Evolutionary conservation across 2,888 invertebrate genomes (phyloP).

Genomic region (Tenodera sinensis): DNA sequence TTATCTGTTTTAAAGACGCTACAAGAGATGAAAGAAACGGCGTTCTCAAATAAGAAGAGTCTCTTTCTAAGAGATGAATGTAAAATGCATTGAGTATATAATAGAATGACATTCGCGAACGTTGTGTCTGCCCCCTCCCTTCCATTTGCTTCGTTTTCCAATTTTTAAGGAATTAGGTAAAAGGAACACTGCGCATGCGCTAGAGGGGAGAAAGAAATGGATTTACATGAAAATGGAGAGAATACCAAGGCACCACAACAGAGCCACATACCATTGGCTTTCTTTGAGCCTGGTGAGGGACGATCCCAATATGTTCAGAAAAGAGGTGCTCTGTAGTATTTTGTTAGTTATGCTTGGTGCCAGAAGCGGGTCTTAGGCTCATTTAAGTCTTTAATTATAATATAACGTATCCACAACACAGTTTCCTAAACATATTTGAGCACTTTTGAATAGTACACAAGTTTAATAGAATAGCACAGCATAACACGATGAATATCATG

Average conservation of each 20-base stretch:
- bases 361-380: too few relatives aligned
- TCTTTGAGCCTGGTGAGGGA: neutral
- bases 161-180: constrained; percentile 24
- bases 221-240: neutral
- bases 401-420: too few relatives aligned
- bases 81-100: constrained; percentile 30
- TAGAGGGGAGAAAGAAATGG: neutral
- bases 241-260: neutral
- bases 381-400: too few relatives aligned
- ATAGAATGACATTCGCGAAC: constrained; percentile 28
- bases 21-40: neutral
- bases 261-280: neutral
- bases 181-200: neutral
- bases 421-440: too few relatives aligned
- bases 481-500: too few relatives aligned
- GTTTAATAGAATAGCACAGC: too few relatives aligned
- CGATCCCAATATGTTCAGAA: too few relatives aligned
- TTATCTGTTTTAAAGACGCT: constrained; percentile 19
- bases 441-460: too few relatives aligned
- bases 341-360: too few relatives aligned
- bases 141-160: constrained; percentile 21
- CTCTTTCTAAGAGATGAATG: neutral
- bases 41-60: neutral
- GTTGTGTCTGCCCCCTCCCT: neutral
- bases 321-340: too few relatives aligned